Base-by-base conservation (phyloP, 2,888 invertebrate genomes). In the Lasioglossum zephyrum region DNA sequence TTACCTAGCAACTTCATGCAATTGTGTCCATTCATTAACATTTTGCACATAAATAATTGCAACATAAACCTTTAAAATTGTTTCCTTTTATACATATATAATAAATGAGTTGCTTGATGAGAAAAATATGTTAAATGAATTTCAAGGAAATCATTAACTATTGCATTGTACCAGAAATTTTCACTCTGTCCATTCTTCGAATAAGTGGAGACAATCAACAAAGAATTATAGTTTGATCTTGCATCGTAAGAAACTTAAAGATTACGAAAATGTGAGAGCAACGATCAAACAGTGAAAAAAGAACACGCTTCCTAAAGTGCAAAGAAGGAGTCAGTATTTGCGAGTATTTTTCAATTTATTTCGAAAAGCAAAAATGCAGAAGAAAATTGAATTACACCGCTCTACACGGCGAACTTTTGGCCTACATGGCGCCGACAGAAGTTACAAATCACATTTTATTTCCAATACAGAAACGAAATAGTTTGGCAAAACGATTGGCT, bases 381-480 rank as follows among this genome's bases (percentile, higher is more conserved):
- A 31, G 63, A 63, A 63, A 63, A 63, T 63, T n/a, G 31, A 63
- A 18, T 63, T 18, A 63, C 31, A 31, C 31, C 4, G 63, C 16
- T 16, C 16, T 31, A 16, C 4, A 2, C 63, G 6, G 16, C 31
- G 16, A 63, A 63, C 63, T 63, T 63, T 63, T 16, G 16, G 63
- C 31, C 63, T 63, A 63, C 31, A 11, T 63, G 31, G 31, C 63
- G 2, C 6, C 63, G 63, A 63, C 63, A 63, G 63, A 63, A 63
- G 63, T 63, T 63, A 63, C 63, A 63, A 63, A 63, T 63, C 63
- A 63, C 31, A 63, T 63, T 63, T 63, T 63, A 63, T 63, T 63
- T 63, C 63, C 63, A 63, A 63, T 63, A 18, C 63, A 63, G 63
- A 63, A 31, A 63, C 63, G 63, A 63, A 63, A 63, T 63, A 63